These are phyloP conservation scores for Griposia aprilina DNA, from an alignment of 2,888 invertebrate genomes.

Conservation along the genomic window DNA sequence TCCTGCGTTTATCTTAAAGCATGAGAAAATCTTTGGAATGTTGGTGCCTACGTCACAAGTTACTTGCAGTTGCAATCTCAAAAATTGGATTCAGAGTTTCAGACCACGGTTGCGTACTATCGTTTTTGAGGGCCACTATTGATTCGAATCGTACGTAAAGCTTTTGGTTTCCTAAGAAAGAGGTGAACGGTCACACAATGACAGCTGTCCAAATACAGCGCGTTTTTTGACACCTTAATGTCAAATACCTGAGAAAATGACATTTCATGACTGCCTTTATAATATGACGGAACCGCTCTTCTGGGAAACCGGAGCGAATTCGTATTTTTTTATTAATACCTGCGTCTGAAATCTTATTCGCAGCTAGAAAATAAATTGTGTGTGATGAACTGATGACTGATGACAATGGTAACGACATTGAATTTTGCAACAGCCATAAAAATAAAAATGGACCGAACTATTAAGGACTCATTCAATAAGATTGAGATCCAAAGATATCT, in stretches of 20 bases:
- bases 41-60: not conserved
- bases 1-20: not conserved
- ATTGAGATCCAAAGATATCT: conserved; percentile 9
- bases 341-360: not conserved
- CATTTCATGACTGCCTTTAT: too few species aligned
- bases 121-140: too few species aligned
- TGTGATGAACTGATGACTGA: too few species aligned
- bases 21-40: conserved; percentile 40
- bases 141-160: too few species aligned
- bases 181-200: too few species aligned
- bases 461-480: not conserved
- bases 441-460: not conserved
- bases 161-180: too few species aligned
- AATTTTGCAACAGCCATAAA: not conserved
- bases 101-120: too few species aligned
- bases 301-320: too few species aligned
- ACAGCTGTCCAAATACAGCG: too few species aligned
- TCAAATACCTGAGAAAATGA: too few species aligned
- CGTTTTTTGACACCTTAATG: too few species aligned
- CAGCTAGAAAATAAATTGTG: not conserved
- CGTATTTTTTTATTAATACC: not conserved
- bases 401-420: not conserved
- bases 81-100: not conserved
- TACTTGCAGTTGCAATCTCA: not conserved
- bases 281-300: too few species aligned